These are phyloP conservation scores for Daboia siamensis DNA, from an alignment of 2,113 vertebrate genomes.

Conservation along the genomic window DNA sequence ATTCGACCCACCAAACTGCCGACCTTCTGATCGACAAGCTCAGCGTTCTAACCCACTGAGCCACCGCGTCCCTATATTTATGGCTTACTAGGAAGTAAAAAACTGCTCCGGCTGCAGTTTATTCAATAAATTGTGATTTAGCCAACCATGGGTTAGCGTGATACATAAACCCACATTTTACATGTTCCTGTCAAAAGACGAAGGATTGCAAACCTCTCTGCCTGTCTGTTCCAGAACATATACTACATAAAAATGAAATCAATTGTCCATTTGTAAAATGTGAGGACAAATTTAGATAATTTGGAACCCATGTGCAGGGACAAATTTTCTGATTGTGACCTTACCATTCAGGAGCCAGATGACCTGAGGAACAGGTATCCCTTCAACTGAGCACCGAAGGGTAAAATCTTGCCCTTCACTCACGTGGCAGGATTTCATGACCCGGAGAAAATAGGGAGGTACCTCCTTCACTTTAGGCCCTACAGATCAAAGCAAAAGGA, in stretches of 20 bases:
- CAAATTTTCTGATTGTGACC: slow-evolving; percentile 7
- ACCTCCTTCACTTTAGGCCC: slow-evolving; percentile 52
- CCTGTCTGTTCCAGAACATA: neutral
- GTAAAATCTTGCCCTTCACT: slow-evolving; percentile 79
- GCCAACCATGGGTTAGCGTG: neutral
- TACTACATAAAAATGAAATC: neutral
- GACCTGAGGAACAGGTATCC: slow-evolving; percentile 70
- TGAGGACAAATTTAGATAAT: neutral
- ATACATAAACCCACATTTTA: neutral
- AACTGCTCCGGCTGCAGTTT: neutral
- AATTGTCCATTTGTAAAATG: neutral
- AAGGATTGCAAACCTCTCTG: neutral
- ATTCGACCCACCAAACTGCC: no score
- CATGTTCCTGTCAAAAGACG: neutral
- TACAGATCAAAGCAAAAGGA: slow-evolving; percentile 50
- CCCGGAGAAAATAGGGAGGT: slow-evolving; percentile 73
- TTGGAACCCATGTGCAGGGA: neutral
- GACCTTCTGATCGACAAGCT: no score
- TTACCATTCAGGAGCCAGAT: slow-evolving; percentile 87
- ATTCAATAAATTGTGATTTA: neutral
- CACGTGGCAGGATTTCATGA: slow-evolving; percentile 71
- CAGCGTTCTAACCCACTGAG: no score
- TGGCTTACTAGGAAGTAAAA: neutral
- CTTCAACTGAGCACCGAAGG: slow-evolving; percentile 75
- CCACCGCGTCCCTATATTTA: no score